Evolutionary conservation across 2,113 vertebrate species (phyloP).

Genomic region (Mirza zaza): DNA sequence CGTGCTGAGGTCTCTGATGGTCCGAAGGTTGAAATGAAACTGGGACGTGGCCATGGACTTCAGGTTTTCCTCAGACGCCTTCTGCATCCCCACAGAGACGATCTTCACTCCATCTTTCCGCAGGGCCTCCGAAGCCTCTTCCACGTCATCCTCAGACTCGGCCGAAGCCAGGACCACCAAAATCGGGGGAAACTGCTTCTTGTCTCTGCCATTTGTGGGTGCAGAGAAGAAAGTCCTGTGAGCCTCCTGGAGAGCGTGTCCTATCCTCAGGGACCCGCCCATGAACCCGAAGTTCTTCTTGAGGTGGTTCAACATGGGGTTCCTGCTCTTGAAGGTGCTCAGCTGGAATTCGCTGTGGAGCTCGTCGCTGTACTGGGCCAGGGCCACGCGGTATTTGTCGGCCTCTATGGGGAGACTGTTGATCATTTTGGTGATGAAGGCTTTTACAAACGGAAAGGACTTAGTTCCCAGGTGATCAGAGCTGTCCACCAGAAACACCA

Average conservation of each 20-base stretch:
- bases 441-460: conserved; percentile 68
- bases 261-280: conserved; percentile 67
- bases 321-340: conserved; percentile 66
- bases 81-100: conserved; percentile 75
- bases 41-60: conserved; percentile 72
- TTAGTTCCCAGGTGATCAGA: conserved; percentile 72
- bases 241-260: conserved; percentile 71
- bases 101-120: conserved; percentile 75
- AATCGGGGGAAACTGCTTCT: conserved; percentile 69
- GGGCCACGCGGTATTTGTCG: conserved; percentile 74
- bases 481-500: conserved; percentile 82
- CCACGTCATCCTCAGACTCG: conserved; percentile 77
- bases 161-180: conserved; percentile 80
- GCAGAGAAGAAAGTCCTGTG: conserved; percentile 71
- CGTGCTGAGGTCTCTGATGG: conserved; percentile 43
- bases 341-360: conserved; percentile 74
- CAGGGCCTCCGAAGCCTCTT: conserved; percentile 55
- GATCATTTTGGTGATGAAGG: conserved; percentile 71
- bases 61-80: conserved; percentile 59
- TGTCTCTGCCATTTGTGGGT: conserved; percentile 59
- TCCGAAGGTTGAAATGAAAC: conserved; percentile 62
- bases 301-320: conserved; percentile 77
- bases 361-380: conserved; percentile 79
- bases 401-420: conserved; percentile 70
- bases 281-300: conserved; percentile 73